Percentiles rank a stretch among this genome's conserved stretches.
Evolutionary conservation across 2,797 vertebrate genomes (phyloP).

Genomic region (Melanotaenia parkinsoni): DNA sequence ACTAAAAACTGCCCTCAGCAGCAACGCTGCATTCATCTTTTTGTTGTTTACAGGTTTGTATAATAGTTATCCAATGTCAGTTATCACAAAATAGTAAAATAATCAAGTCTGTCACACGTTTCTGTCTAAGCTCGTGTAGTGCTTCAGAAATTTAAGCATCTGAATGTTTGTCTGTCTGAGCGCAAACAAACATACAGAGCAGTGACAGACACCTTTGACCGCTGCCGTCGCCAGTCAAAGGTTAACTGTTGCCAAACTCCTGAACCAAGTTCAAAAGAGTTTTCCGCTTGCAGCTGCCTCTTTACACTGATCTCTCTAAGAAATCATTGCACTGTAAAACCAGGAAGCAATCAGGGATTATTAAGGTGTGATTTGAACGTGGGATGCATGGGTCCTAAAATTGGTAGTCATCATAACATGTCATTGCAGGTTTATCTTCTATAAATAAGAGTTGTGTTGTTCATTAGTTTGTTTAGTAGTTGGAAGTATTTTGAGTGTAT

Average conservation of each 20-base stretch:
- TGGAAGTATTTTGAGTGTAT: neutral
- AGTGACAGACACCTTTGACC: slow-evolving; percentile 79
- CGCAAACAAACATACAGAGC: slow-evolving; percentile 70
- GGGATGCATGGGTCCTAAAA: neutral
- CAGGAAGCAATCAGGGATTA: neutral
- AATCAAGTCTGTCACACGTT: slow-evolving; percentile 1
- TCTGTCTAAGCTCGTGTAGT: slow-evolving; percentile 16
- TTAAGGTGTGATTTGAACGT: neutral
- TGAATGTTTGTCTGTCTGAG: slow-evolving; percentile 40
- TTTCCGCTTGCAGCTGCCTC: slow-evolving; percentile 48
- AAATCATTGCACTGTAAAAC: slow-evolving; percentile 28
- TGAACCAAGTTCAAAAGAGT: slow-evolving; percentile 73
- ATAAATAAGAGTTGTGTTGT: neutral
- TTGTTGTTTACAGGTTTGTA: neutral
- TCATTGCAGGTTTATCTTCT: neutral
- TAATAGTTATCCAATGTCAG: neutral
- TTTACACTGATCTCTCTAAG: slow-evolving; percentile 45
- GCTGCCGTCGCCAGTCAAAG: slow-evolving; percentile 74
- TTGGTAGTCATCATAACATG: neutral
- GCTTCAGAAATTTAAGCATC: slow-evolving; percentile 45
- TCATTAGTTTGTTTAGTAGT: neutral
- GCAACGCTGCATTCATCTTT: neutral
- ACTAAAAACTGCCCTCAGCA: neutral
- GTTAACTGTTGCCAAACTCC: slow-evolving; percentile 77
- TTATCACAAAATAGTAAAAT: neutral